Conservation (phyloP, 2,888 invertebrate species). For the Sinohyriopsis cumingii region DNA sequence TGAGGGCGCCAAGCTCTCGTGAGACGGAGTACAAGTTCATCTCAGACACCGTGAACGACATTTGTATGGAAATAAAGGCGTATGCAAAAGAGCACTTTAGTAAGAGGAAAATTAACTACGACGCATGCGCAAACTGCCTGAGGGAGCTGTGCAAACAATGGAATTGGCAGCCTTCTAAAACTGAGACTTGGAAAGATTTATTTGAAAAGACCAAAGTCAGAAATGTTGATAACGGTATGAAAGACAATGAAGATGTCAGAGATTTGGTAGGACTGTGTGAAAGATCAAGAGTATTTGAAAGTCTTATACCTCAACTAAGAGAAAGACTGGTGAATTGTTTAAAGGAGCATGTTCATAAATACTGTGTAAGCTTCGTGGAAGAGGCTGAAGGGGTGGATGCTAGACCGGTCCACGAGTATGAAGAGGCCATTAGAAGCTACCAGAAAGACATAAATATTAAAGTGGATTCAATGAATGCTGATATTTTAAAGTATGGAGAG, state of each 20-base stretch:
- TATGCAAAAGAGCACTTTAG: constrained; percentile 46
- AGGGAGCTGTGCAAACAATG: constrained; percentile 33
- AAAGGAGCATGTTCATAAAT: constrained; percentile 50
- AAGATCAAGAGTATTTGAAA: constrained; percentile 49
- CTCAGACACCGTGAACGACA: constrained; percentile 43
- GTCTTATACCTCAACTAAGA: constrained; percentile 42
- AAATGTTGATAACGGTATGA: constrained; percentile 26
- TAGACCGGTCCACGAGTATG: constrained; percentile 47
- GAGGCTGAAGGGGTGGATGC: constrained; percentile 50
- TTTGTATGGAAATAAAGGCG: constrained; percentile 43
- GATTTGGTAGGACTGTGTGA: constrained; percentile 47
- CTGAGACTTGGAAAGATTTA: constrained; percentile 51
- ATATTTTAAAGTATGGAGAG: constrained; percentile 51
- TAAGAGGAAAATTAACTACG: constrained; percentile 35
- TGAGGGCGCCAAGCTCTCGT: constrained; percentile 38
- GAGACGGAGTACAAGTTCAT: constrained; percentile 51
- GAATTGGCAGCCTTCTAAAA: constrained; percentile 30
- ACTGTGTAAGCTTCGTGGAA: constrained; percentile 55
- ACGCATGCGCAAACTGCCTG: constrained; percentile 33
- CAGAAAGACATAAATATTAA: constrained; percentile 46
- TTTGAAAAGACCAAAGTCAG: constrained; percentile 34
- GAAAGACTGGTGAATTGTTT: constrained; percentile 44
- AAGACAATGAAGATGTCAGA: constrained; percentile 28
- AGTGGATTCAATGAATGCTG: constrained; percentile 44
- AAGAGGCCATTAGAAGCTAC: constrained; percentile 39